Evolutionary conservation across 2,888 invertebrate genomes (phyloP), one percentile per base, ranked within the genome.

Genomic region (Ectemnius cavifrons): DNA sequence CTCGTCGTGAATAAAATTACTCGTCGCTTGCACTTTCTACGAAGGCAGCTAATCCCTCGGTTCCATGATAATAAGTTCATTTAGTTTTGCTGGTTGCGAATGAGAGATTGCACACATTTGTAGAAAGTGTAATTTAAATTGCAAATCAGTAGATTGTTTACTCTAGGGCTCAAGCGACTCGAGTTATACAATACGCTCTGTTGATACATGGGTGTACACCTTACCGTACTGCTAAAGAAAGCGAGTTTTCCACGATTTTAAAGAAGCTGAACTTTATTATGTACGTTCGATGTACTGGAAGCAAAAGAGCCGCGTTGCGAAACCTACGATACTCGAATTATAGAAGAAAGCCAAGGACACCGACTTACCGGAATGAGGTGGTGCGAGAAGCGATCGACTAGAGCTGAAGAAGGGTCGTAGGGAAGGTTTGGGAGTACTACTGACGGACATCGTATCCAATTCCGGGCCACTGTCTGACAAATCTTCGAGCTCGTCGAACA

Each of bases 381-480:
- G 91, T 13, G 89, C 92, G 23, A 92, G 87, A 83, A 97, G 94
- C 83, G 96, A 96, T 80, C 96, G 93, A 82, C 97, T 97, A 91
- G 97, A 97, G 88, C 97, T 97, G 92, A 98, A 98, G 92, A 98
- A 98, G 4, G 98, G 98, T 88, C 98, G 93, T 80, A 99, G 92
- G 82, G 97, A 97, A 60, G 99, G 99, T 91, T 99, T 99, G 18
- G 99, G 99, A 60, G 98, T 98, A 83, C 98, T 99, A 78, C 97
- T 97, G 88, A 99, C 97, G 89, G 98, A 98, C 93, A 99, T 96
- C 65, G 97, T 98, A 91, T 99, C 99, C 92, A 96, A 93, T 89
- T 98, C 98, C 6, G 97, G 98, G 0, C 97, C 98, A 13, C 98
- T 98, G 91, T 99, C 99, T 84, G 97, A 97, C 77, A 99, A 92